Evolutionary conservation across 2,797 vertebrate genomes (phyloP).

Genomic region (Pangasius larnaudii): DNA sequence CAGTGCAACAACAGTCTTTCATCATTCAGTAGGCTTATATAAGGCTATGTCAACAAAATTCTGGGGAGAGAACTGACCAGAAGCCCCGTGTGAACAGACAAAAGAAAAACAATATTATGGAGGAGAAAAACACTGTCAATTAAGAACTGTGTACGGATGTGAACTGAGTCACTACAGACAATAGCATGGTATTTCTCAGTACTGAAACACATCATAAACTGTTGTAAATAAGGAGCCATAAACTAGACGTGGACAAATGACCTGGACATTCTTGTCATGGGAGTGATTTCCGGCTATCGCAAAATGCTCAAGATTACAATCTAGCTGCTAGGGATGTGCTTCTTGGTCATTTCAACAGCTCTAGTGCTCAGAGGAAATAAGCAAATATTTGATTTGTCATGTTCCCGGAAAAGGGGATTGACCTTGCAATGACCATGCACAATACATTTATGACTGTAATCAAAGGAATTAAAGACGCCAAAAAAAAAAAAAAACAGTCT

Average conservation of each 20-base stretch:
- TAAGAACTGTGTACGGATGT: not conserved
- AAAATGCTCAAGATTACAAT: not conserved
- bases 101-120: not conserved
- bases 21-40: slow-evolving; percentile 30
- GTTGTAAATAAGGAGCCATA: not conserved
- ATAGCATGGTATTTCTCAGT: not conserved
- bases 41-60: slow-evolving; percentile 41
- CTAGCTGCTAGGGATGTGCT: not conserved
- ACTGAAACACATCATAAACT: not conserved
- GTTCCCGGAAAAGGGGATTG: slow-evolving; percentile 2
- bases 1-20: slow-evolving; percentile 18
- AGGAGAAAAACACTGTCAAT: not conserved
- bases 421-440: not conserved
- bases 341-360: slow-evolving; percentile 11
- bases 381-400: slow-evolving; percentile 15
- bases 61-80: slow-evolving; percentile 34
- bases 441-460: not conserved
- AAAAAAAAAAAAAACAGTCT: not conserved
- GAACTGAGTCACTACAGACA: not conserved
- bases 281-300: slow-evolving; percentile 20
- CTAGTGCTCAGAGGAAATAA: not conserved
- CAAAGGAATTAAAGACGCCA: not conserved
- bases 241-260: slow-evolving; percentile 16
- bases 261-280: slow-evolving; percentile 13
- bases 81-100: slow-evolving; percentile 16